Evolutionary conservation across 2,888 invertebrate species (phyloP).

Genomic region (Ametastegia equiseti): DNA sequence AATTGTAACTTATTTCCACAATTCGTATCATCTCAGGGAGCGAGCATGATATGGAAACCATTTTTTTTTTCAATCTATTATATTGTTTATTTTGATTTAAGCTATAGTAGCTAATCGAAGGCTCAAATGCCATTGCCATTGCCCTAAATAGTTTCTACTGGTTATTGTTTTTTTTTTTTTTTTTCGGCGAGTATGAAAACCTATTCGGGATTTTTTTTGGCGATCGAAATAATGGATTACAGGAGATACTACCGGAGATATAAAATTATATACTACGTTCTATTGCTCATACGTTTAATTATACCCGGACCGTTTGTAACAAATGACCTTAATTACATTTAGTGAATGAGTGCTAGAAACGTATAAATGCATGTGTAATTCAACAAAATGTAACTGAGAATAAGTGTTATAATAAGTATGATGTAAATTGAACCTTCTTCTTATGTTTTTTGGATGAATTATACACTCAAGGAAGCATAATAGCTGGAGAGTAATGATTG

Average conservation of each 20-base stretch:
- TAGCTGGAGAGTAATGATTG: neutral
- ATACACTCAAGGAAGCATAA: neutral
- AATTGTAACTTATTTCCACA: conserved; percentile 40
- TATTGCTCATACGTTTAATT: conserved; percentile 18
- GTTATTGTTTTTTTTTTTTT: neutral
- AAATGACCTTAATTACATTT: conserved; percentile 11
- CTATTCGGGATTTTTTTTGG: neutral
- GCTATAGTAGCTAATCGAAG: neutral
- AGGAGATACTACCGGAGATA: conserved; percentile 16
- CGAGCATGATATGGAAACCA: conserved; percentile 21
- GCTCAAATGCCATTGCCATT: neutral
- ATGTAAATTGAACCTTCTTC: conserved; percentile 10
- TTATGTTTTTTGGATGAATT: neutral
- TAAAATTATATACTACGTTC: conserved; percentile 25
- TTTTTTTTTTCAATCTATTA: conserved; percentile 14
- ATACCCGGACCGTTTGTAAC: neutral
- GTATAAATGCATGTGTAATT: neutral
- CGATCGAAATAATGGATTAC: conserved; percentile 19
- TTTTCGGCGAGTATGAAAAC: neutral
- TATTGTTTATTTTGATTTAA: conserved; percentile 25
- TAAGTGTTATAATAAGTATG: neutral
- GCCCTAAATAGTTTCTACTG: neutral
- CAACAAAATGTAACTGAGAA: neutral
- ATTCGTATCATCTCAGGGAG: conserved; percentile 9
- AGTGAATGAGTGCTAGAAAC: conserved; percentile 10